A percentile compares a stretch with the other conserved stretches of the same genome.
Conservation (phyloP, 2,113 vertebrate species). For the Tursiops truncatus region DNA sequence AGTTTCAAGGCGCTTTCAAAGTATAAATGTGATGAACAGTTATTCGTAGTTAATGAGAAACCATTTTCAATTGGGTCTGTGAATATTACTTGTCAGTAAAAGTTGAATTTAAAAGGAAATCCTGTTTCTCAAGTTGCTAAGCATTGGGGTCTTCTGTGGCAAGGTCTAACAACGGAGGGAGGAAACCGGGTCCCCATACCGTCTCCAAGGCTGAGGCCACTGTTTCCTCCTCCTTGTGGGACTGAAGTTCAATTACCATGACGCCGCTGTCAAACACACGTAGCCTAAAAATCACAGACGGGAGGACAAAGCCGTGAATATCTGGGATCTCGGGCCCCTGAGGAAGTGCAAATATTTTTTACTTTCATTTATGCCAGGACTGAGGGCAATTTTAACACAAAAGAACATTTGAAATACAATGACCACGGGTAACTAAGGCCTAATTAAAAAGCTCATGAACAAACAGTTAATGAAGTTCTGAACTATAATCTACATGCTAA, state of each 20-base stretch:
- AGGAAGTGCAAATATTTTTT: not conserved
- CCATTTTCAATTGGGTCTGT: not conserved
- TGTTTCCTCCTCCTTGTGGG: constrained; percentile 99
- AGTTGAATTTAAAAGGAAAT: constrained; percentile 72
- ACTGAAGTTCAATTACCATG: constrained; percentile 98
- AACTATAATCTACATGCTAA: not conserved
- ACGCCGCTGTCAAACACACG: constrained; percentile 98
- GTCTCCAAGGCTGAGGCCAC: constrained; percentile 95
- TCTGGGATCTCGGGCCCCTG: not conserved
- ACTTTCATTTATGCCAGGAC: not conserved
- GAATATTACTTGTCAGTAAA: constrained; percentile 17
- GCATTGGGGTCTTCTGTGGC: not conserved
- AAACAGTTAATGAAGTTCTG: not conserved
- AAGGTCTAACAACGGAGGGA: constrained; percentile 24
- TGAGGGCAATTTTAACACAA: not conserved
- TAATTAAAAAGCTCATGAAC: not conserved
- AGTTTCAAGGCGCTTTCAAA: not conserved
- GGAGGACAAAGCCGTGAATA: not conserved
- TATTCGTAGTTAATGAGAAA: not conserved
- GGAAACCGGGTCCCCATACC: constrained; percentile 82
- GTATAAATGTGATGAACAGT: not conserved
- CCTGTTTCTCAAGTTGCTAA: constrained; percentile 51
- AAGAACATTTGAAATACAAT: not conserved
- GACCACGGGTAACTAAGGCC: not conserved
- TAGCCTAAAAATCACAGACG: constrained; percentile 84